phyloP scores from a whole-genome alignment of 2,888 invertebrate genomes.

The Cecidostiba fungosa region DNA sequence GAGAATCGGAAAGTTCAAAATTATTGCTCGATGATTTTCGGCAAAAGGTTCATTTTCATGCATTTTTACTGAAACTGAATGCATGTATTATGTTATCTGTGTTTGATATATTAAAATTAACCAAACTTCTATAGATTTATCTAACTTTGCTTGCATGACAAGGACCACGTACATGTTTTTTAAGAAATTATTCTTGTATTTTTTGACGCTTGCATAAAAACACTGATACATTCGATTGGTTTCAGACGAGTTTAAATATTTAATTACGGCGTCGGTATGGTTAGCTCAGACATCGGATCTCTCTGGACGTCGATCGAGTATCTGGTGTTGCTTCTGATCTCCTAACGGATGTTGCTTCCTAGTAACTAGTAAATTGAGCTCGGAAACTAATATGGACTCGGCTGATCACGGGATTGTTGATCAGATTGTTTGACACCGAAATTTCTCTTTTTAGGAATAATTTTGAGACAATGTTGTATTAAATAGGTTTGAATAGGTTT shows the following conservation, averaged over 20 bases:
- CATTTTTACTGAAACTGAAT: not conserved
- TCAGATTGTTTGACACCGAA: not conserved
- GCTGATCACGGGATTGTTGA: constrained; percentile 1
- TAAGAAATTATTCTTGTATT: too few relatives aligned
- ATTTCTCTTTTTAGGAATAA: not conserved
- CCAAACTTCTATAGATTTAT: not conserved
- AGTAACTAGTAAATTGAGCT: constrained; percentile 25
- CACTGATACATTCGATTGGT: not conserved
- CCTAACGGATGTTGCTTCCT: too few relatives aligned
- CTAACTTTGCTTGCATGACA: not conserved
- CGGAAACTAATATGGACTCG: constrained; percentile 17
- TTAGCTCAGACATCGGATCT: constrained; percentile 37
- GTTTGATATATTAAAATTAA: not conserved
- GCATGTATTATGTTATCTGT: constrained; percentile 15
- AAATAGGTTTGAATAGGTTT: too few relatives aligned
- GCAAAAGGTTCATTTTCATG: not conserved
- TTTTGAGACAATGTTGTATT: not conserved
- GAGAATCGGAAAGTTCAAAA: constrained; percentile 34
- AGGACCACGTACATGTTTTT: not conserved
- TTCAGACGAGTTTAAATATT: not conserved
- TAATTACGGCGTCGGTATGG: not conserved
- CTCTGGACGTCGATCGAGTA: constrained; percentile 16
- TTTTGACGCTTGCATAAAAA: too few relatives aligned
- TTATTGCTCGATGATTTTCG: constrained; percentile 14
- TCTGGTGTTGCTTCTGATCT: not conserved